These are phyloP conservation scores for Falco berigora DNA, from an alignment of 2,797 vertebrate genomes.

Conservation along the genomic window DNA sequence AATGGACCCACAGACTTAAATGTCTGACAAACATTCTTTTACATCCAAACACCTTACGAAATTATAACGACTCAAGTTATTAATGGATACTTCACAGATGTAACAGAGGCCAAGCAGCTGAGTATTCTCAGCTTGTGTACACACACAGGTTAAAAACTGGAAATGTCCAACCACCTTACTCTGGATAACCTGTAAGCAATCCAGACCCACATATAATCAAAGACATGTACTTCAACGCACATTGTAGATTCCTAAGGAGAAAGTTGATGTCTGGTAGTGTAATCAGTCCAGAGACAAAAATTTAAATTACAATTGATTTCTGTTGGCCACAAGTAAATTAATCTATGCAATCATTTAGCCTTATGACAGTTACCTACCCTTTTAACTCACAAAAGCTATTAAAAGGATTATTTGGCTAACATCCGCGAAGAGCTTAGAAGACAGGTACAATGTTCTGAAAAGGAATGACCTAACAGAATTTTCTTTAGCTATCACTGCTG, in stretches of 20 bases:
- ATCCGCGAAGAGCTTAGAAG: constrained; percentile 31
- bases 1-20: neutral
- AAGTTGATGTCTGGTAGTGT: neutral
- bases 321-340: constrained; percentile 55
- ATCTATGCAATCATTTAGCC: constrained; percentile 56
- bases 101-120: neutral
- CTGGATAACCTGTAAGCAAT: neutral
- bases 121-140: neutral
- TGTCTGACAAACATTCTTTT: neutral
- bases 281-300: constrained; percentile 48
- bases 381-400: constrained; percentile 57
- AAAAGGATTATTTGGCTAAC: constrained; percentile 65
- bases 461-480: constrained; percentile 52
- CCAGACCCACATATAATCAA: neutral
- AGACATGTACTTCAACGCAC: neutral
- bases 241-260: neutral
- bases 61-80: neutral
- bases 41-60: neutral
- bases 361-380: constrained; percentile 61
- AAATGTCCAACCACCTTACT: neutral
- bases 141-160: neutral
- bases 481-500: constrained; percentile 26
- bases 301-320: constrained; percentile 64
- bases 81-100: neutral
- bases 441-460: constrained; percentile 32